Conservation (phyloP, 2,113 vertebrate genomes). For the Mungos mungo region DNA sequence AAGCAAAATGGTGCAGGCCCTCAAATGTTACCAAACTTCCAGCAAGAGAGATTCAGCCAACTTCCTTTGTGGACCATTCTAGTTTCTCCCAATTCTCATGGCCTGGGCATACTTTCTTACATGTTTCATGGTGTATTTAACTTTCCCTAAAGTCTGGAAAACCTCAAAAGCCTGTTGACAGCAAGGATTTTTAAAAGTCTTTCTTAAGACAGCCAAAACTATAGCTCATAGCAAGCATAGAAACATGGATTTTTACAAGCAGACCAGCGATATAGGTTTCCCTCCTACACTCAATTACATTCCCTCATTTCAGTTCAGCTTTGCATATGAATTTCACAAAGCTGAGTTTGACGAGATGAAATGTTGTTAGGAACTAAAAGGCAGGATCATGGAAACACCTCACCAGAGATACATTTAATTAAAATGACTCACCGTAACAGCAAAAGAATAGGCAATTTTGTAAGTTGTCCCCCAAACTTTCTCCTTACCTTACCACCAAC, state of each 20-base stretch:
- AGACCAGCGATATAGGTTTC: conserved; percentile 61
- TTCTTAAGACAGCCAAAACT: conserved; percentile 73
- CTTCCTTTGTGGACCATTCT: conserved; percentile 27
- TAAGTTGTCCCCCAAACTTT: background rate
- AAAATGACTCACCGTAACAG: conserved; percentile 39
- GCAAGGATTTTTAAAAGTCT: conserved; percentile 79
- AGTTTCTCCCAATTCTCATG: conserved; percentile 57
- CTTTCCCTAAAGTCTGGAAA: conserved; percentile 78
- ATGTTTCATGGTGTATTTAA: conserved; percentile 77
- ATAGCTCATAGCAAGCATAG: conserved; percentile 58
- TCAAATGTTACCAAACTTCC: conserved; percentile 22
- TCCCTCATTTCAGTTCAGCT: conserved; percentile 48
- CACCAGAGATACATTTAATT: conserved; percentile 66
- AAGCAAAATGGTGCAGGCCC: background rate
- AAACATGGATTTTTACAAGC: conserved; percentile 76
- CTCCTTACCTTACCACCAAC: background rate
- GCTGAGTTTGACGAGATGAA: conserved; percentile 67
- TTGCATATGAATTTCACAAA: conserved; percentile 63
- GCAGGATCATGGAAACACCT: conserved; percentile 57
- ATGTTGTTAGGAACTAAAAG: conserved; percentile 63
- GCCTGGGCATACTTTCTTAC: conserved; percentile 61
- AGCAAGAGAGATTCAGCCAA: background rate
- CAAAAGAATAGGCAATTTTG: conserved; percentile 21
- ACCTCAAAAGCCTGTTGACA: conserved; percentile 78
- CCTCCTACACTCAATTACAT: conserved; percentile 65